Evolutionary conservation across 1,140 invertebrate genomes (phyloP), one percentile per base, ranked within the genome.

Genomic region (Tetraneura akinire): DNA sequence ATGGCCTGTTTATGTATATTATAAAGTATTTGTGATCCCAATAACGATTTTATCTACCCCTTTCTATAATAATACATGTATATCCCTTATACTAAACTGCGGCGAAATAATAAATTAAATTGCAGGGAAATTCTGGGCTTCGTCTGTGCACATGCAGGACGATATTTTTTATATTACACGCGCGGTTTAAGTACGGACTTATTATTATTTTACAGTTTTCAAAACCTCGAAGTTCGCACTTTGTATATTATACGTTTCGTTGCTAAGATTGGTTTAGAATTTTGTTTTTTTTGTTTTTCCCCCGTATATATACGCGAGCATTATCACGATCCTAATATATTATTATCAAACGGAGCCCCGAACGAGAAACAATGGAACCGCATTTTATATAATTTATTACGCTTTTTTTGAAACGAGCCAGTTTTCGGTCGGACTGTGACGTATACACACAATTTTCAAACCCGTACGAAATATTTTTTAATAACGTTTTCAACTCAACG

Each of bases 271-370:
- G 60, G 60, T 32, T 32, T n/a, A n/a, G 32, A 64, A 37, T 64
- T 64, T 37, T 3, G 60, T 37, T 62, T 62, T 29, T 62, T 29
- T 18, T n/a, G 8, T 62, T 32, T 9, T 37, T 64, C 37, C n/a
- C n/a, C n/a, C n/a, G n/a, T n/a, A n/a, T n/a, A n/a, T n/a, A n/a
- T n/a, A n/a, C 18, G 0, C 11, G n/a, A 16, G 18, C 18, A 18
- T 37, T 64, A 64, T 64, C 60, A 64, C 9, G 60, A 64, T 64
- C 60, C 32, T 10, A 13, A 14, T 64, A 37, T 64, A 32, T n/a
- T n/a, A n/a, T n/a, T n/a, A n/a, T 64, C 60, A 64, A 64, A 4
- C 29, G 18, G 3, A 1, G 45, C 45, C n/a, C n/a, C n/a, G 45
- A 13, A 14, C 45, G 29, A n/a, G 29, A n/a, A 64, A 64, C 60